Percentiles rank a stretch among this genome's conserved stretches.
Conservation (phyloP, 1,140 invertebrate genomes). For the Pteromalus puparum region DNA sequence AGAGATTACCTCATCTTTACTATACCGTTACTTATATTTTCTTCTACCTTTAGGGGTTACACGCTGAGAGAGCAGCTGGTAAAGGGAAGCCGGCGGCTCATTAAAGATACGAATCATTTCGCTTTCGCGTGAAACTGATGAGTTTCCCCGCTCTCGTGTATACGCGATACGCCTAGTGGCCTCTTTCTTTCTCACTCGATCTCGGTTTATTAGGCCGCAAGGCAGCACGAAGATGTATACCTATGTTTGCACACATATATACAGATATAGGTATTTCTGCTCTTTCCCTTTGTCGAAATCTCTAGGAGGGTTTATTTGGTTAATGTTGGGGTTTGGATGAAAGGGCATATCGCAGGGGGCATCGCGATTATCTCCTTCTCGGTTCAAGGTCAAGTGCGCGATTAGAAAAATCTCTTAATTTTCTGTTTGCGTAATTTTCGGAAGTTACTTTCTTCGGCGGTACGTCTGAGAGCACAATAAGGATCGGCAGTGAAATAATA, state of each 20-base stretch:
- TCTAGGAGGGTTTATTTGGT: not conserved
- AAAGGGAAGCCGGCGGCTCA: constrained; percentile 18
- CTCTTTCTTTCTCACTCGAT: not conserved
- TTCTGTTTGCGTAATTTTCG: not conserved
- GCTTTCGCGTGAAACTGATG: constrained; percentile 38
- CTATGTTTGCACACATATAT: not conserved
- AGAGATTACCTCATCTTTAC: too few relatives aligned
- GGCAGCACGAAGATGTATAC: not conserved
- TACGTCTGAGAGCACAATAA: too few relatives aligned
- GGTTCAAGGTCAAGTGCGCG: not conserved
- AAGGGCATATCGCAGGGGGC: not conserved
- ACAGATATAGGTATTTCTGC: not conserved
- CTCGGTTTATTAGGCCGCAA: not conserved
- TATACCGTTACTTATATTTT: too few relatives aligned
- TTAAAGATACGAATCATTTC: constrained; percentile 41
- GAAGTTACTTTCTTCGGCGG: too few relatives aligned
- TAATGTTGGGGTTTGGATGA: not conserved
- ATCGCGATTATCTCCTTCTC: not conserved
- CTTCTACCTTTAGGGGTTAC: not conserved
- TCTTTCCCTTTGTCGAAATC: constrained; percentile 7
- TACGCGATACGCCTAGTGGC: not conserved
- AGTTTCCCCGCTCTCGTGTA: not conserved
- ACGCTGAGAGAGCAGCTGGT: too few relatives aligned
- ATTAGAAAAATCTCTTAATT: not conserved
- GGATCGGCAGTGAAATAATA: too few relatives aligned